A percentile compares a stretch with the other conserved stretches of the same genome.
Conservation (phyloP, 30 jellyfish, hydroid and myxozoan genomes). For the Nemopilema nomurai region DNA sequence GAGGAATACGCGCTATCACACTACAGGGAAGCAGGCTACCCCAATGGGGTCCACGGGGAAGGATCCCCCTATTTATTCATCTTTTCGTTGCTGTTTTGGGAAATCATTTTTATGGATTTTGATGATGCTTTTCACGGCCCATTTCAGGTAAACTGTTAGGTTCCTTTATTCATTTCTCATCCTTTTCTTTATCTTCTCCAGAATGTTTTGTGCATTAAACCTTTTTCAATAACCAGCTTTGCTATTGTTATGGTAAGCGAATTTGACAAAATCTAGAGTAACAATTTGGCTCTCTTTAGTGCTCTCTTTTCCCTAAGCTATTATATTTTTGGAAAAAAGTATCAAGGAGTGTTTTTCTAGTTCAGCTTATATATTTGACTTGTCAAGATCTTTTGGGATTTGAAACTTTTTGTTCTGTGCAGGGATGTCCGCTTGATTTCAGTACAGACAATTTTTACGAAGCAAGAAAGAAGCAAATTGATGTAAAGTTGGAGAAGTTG, state of each 20-base stretch:
- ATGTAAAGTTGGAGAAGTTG: slow-evolving; percentile 37
- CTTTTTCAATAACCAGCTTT: no score
- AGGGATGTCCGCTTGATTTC: slow-evolving; percentile 89
- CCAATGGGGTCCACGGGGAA: slow-evolving; percentile 93
- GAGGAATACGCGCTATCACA: slow-evolving; percentile 68
- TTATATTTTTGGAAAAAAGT: no score
- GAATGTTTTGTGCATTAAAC: no score
- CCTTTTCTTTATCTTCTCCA: no score
- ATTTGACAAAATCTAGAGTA: no score
- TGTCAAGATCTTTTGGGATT: not conserved
- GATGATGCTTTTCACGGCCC: slow-evolving; percentile 77
- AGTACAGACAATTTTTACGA: slow-evolving; percentile 69
- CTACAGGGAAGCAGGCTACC: slow-evolving; percentile 73
- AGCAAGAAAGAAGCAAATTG: slow-evolving; percentile 53
- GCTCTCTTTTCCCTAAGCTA: no score
- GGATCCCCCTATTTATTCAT: slow-evolving; percentile 77
- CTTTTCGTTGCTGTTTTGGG: slow-evolving; percentile 87
- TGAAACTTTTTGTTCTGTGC: not conserved
- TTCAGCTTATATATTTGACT: not conserved
- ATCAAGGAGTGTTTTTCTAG: no score
- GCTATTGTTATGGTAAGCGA: no score
- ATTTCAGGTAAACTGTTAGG: slow-evolving; percentile 82
- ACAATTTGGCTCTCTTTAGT: no score
- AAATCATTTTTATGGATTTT: slow-evolving; percentile 76
- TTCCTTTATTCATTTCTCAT: no score